phyloP scores from a whole-genome alignment of 2,888 invertebrate species.

The Oscheius myriophilus region DNA sequence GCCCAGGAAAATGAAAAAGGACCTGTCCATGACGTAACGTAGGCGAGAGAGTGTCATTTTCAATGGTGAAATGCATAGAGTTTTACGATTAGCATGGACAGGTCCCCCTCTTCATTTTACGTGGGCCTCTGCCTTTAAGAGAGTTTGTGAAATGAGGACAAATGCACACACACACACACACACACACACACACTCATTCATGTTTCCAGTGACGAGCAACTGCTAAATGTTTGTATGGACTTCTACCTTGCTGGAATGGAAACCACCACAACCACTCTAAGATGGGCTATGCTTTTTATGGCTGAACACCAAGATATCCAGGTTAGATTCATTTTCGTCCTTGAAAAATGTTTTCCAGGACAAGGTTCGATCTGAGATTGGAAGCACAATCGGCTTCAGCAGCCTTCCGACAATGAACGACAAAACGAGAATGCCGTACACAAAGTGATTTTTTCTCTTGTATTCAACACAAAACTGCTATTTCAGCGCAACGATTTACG shows the following conservation, averaged over 20 bases:
- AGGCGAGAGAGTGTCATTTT: no score
- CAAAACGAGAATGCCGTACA: conserved; percentile 42
- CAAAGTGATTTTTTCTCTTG: conserved; percentile 19
- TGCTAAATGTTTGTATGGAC: conserved; percentile 34
- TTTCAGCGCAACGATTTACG: conserved; percentile 37
- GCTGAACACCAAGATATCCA: conserved; percentile 48
- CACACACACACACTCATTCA: no score
- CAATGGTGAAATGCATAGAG: no score
- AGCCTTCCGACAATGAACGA: conserved; percentile 42
- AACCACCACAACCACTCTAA: conserved; percentile 51
- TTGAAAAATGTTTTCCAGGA: conserved; percentile 48
- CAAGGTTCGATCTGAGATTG: conserved; percentile 45
- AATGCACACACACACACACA: background rate
- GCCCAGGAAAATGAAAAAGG: no score
- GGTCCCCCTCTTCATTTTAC: no score
- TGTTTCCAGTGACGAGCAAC: conserved; percentile 23
- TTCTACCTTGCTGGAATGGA: conserved; percentile 62
- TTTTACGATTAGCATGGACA: no score
- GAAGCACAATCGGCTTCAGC: conserved; percentile 34
- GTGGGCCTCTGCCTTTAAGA: no score
- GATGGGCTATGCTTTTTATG: conserved; percentile 50
- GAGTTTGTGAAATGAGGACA: no score
- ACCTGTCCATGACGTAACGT: no score
- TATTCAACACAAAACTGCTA: background rate
- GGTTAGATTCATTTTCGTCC: conserved; percentile 30